Conservation (phyloP, 2,797 vertebrate genomes). For the Eulemur coronatus region DNA sequence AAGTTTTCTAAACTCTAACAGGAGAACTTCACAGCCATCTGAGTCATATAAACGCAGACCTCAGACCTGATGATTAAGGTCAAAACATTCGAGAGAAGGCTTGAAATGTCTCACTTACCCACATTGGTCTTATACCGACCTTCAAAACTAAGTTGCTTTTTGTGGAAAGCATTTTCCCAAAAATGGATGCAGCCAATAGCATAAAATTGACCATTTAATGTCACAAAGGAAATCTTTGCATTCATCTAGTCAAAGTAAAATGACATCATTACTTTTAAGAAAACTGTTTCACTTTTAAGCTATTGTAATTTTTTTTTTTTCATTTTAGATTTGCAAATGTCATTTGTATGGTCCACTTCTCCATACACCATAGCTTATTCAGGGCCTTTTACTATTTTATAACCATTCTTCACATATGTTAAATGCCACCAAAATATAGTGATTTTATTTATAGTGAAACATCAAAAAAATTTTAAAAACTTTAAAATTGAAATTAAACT, state of each 20-base stretch:
- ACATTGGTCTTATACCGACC: neutral
- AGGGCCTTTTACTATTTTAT: neutral
- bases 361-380: neutral
- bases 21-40: slow-evolving; percentile 9
- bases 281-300: neutral
- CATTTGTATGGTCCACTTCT: neutral
- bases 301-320: neutral
- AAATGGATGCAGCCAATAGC: neutral
- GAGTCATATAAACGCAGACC: neutral
- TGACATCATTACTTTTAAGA: neutral
- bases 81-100: slow-evolving; percentile 21
- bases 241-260: neutral
- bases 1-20: slow-evolving; percentile 6
- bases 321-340: slow-evolving; percentile 22
- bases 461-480: neutral
- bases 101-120: slow-evolving; percentile 20
- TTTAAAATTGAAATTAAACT: neutral
- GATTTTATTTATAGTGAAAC: neutral
- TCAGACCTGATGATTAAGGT: slow-evolving; percentile 10
- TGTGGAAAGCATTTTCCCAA: neutral
- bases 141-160: slow-evolving; percentile 39
- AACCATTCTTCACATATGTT: neutral
- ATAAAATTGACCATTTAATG: slow-evolving; percentile 11
- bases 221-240: neutral
- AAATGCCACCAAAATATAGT: neutral